phyloP scores from a whole-genome alignment of 2,113 vertebrate genomes.

The Albula goreensis region DNA sequence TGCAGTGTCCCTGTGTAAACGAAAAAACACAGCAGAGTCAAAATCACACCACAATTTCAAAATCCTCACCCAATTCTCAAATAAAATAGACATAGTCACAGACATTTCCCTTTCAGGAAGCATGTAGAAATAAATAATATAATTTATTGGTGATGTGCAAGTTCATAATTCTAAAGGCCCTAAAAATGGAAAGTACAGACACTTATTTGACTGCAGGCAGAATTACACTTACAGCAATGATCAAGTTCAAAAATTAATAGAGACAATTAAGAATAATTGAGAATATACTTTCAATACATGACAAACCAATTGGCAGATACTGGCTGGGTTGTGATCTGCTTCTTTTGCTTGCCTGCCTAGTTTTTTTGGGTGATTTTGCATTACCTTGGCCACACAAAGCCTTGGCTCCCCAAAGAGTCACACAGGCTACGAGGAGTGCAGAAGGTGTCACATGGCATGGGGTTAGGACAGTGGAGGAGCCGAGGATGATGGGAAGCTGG shows the following conservation, averaged over 20 bases:
- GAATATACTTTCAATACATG: neutral
- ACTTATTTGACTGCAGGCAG: neutral
- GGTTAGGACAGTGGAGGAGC: conserved; percentile 75
- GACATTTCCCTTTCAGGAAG: neutral
- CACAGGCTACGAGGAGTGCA: conserved; percentile 64
- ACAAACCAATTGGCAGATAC: neutral
- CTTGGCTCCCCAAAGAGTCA: neutral
- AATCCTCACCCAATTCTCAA: neutral
- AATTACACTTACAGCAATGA: neutral
- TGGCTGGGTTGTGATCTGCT: neutral
- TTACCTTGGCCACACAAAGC: neutral
- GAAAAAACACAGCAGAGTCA: neutral
- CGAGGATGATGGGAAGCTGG: conserved; percentile 75
- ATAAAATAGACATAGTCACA: neutral
- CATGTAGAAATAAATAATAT: neutral
- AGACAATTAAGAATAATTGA: neutral
- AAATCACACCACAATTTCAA: neutral
- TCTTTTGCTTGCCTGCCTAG: neutral
- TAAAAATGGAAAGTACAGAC: neutral
- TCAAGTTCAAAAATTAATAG: neutral
- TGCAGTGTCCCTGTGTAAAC: conserved; percentile 86
- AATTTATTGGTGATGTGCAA: too few species aligned
- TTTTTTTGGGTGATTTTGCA: neutral
- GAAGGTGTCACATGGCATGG: conserved; percentile 81
- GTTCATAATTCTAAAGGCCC: neutral